Evolutionary conservation across 2,797 vertebrate genomes (phyloP).

Genomic region (Neosalanx taihuensis): DNA sequence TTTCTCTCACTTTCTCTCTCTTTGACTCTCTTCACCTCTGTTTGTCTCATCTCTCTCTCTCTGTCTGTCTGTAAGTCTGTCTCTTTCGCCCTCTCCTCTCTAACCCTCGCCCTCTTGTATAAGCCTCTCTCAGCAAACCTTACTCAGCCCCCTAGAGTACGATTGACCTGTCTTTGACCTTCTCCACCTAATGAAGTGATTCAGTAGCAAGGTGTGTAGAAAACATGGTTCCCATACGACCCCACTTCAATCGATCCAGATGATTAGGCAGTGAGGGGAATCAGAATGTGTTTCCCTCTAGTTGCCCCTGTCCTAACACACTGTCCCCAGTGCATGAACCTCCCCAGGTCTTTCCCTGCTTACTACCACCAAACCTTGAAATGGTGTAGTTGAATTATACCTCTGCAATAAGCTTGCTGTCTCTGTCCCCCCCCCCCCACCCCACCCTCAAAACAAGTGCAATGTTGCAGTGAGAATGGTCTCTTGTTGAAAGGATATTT

Average conservation of each 20-base stretch:
- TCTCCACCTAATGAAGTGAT: constrained; percentile 19
- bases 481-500: constrained; percentile 19
- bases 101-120: background rate
- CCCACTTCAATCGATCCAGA: constrained; percentile 4
- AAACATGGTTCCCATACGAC: background rate
- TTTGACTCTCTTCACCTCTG: background rate
- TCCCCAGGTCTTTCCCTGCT: constrained; percentile 9
- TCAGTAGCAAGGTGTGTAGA: constrained; percentile 16
- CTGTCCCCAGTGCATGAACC: background rate
- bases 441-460: background rate
- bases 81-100: background rate
- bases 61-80: background rate
- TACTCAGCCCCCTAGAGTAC: constrained; percentile 21
- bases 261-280: constrained; percentile 3
- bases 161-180: constrained; percentile 43
- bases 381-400: background rate
- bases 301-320: background rate
- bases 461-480: constrained; percentile 29
- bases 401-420: background rate
- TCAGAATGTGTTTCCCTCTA: background rate
- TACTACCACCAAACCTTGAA: background rate
- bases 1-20: no score
- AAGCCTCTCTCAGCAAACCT: background rate
- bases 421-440: background rate
- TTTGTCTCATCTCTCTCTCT: background rate